phyloP scores from a whole-genome alignment of 2,797 vertebrate genomes.

The Arrhamphus sclerolepis region DNA sequence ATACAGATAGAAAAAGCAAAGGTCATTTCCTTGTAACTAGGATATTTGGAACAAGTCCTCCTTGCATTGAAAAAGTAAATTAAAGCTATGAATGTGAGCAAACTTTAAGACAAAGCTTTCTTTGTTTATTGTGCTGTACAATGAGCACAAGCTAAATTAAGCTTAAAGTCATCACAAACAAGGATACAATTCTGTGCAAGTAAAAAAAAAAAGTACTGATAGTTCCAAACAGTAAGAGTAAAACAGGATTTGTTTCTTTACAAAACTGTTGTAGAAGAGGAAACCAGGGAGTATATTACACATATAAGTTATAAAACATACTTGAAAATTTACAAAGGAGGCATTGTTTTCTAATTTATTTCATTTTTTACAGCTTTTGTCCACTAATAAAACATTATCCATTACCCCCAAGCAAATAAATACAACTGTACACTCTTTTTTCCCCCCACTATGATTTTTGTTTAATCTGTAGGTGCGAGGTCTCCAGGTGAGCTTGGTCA shows the following conservation, averaged over 20 bases:
- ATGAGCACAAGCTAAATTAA: too few species aligned
- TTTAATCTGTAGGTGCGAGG: conserved; percentile 65
- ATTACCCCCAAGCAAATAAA: conserved; percentile 23
- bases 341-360: conserved; percentile 24
- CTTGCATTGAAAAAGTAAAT: neutral
- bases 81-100: too few species aligned
- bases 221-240: neutral
- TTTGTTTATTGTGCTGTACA: too few species aligned
- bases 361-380: conserved; percentile 26
- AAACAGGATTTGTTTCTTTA: too few species aligned
- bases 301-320: neutral
- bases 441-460: conserved; percentile 56
- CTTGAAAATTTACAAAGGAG: conserved; percentile 42
- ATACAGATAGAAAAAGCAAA: neutral
- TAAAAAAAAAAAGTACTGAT: too few species aligned
- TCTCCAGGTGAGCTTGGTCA: conserved; percentile 82
- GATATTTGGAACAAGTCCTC: neutral
- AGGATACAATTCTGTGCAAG: too few species aligned
- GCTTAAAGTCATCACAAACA: too few species aligned
- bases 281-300: neutral
- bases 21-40: too few species aligned
- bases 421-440: conserved; percentile 48
- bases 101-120: too few species aligned
- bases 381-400: neutral
- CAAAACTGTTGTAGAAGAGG: too few species aligned